Percentiles rank a stretch among this genome's conserved stretches.
Evolutionary conservation across 1,140 invertebrate species (phyloP).

Genomic region (Anoplophora glabripennis): DNA sequence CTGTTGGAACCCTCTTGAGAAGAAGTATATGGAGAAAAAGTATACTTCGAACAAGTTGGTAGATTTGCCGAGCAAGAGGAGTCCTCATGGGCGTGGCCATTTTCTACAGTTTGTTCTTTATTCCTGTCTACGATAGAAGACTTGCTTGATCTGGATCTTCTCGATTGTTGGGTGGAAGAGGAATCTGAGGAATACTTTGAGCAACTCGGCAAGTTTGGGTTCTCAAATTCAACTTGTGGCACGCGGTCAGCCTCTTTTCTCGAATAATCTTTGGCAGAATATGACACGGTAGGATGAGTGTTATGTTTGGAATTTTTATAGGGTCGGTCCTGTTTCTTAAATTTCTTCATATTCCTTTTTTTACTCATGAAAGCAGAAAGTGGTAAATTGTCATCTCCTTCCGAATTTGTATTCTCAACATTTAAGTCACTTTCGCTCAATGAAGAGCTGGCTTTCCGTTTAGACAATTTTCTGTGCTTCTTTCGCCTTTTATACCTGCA

Average conservation of each 20-base stretch:
- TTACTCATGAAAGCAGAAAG: conserved; percentile 6
- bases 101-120: neutral
- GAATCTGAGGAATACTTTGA: conserved; percentile 9
- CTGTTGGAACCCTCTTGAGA: conserved; percentile 1
- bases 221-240: neutral
- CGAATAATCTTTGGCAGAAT: too few relatives aligned
- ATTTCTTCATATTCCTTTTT: conserved; percentile 16
- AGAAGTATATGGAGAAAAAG: neutral
- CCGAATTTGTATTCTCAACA: conserved; percentile 12
- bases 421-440: neutral
- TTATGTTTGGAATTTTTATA: conserved; percentile 14
- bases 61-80: neutral
- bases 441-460: conserved; percentile 1
- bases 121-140: neutral
- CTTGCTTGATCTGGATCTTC: neutral
- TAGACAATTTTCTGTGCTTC: conserved; percentile 20
- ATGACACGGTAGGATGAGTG: too few relatives aligned
- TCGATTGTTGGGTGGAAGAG: neutral
- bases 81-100: neutral
- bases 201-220: conserved; percentile 4
- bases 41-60: conserved; percentile 10
- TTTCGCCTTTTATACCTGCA: conserved; percentile 25
- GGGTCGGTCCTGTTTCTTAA: neutral
- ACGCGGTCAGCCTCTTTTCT: neutral
- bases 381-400: conserved; percentile 21